Evolutionary conservation across 2,888 invertebrate genomes (phyloP).

Genomic region (Caenorhabditis afra): DNA sequence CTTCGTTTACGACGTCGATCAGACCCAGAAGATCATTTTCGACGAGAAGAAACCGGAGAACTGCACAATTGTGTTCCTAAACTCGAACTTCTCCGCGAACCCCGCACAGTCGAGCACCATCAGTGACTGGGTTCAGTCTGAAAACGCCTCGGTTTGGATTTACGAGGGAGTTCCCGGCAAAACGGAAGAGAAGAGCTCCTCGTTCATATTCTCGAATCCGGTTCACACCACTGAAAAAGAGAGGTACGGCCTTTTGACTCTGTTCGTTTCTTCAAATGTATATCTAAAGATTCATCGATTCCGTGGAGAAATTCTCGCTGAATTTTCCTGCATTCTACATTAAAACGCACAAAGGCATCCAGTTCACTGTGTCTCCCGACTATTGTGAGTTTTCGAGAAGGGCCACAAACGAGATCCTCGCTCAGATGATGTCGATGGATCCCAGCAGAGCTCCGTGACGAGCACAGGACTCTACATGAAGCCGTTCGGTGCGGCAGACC

Average conservation of each 20-base stretch:
- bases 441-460: slow-evolving; percentile 4
- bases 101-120: slow-evolving; percentile 1
- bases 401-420: neutral
- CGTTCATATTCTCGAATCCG: slow-evolving; percentile 35
- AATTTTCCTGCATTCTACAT: slow-evolving; percentile 31
- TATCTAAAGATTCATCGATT: slow-evolving; percentile 15
- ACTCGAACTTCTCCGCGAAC: slow-evolving; percentile 18
- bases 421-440: slow-evolving; percentile 24
- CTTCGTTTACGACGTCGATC: slow-evolving; percentile 32
- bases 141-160: slow-evolving; percentile 21
- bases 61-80: slow-evolving; percentile 33
- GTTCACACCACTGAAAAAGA: slow-evolving; percentile 4
- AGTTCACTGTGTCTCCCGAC: slow-evolving; percentile 10
- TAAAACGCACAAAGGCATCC: slow-evolving; percentile 19
- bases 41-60: slow-evolving; percentile 20
- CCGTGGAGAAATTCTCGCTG: slow-evolving; percentile 21
- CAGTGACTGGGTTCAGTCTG: slow-evolving; percentile 21
- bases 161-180: slow-evolving; percentile 31
- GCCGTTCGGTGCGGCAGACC: neutral
- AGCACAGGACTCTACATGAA: slow-evolving; percentile 25
- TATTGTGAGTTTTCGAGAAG: slow-evolving; percentile 17
- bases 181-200: neutral
- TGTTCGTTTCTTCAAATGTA: neutral
- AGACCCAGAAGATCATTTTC: slow-evolving; percentile 3
- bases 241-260: slow-evolving; percentile 9